phyloP scores from a whole-genome alignment of 2,888 invertebrate species.

The Scaptomyza flava region DNA sequence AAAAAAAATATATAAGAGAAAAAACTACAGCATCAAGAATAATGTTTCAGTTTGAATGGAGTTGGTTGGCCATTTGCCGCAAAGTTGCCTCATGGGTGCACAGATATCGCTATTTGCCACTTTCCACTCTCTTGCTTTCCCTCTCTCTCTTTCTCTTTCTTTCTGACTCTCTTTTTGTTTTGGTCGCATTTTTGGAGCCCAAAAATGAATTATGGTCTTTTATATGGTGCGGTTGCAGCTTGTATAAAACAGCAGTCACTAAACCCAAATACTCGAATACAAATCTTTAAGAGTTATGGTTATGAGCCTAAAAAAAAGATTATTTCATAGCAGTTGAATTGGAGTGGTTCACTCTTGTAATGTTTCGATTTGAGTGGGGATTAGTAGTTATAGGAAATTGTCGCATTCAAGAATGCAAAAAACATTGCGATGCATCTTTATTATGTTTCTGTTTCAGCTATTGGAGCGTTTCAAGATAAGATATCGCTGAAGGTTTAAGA shows the following conservation, averaged over 20 bases:
- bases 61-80: slow-evolving; percentile 30
- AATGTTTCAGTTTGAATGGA: slow-evolving; percentile 52
- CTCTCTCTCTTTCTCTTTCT: not conserved
- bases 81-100: slow-evolving; percentile 53
- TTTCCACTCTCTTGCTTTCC: not conserved
- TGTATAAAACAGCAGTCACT: slow-evolving; percentile 10
- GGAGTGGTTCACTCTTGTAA: not conserved
- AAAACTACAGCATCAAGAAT: slow-evolving; percentile 38
- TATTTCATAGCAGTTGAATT: not conserved
- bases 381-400: not conserved
- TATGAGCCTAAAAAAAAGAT: not conserved
- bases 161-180: not conserved
- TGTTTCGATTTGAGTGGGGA: not conserved
- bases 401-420: no score
- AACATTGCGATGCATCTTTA: not conserved
- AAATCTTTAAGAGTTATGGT: slow-evolving; percentile 20
- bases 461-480: not conserved
- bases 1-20: not conserved
- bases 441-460: not conserved
- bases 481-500: not conserved
- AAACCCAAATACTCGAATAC: slow-evolving; percentile 13
- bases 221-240: slow-evolving; percentile 23
- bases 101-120: slow-evolving; percentile 32
- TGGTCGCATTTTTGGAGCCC: slow-evolving; percentile 19
- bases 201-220: slow-evolving; percentile 39